phyloP scores from a whole-genome alignment of 2,113 vertebrate genomes.

The Phaethon lepturus region DNA sequence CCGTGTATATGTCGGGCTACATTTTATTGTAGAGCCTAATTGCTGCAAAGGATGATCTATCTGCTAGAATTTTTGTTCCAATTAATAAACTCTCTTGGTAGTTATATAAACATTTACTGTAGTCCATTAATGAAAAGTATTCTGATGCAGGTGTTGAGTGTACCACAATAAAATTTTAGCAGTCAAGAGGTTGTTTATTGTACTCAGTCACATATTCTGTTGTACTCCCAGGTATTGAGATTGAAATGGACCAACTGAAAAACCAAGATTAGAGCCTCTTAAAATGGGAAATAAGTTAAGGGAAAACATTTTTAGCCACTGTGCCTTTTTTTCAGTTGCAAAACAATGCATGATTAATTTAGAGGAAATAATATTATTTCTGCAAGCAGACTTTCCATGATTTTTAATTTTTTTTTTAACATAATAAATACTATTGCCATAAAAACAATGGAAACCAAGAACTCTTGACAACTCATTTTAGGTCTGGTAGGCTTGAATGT shows the following conservation, averaged over 20 bases:
- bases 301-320: neutral
- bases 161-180: conserved; percentile 29
- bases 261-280: neutral
- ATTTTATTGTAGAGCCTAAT: conserved; percentile 31
- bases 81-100: conserved; percentile 41
- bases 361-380: neutral
- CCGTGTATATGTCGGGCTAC: neutral
- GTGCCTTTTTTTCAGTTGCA: neutral
- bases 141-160: conserved; percentile 49
- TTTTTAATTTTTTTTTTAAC: neutral
- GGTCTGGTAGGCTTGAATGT: conserved; percentile 38
- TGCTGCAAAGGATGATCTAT: conserved; percentile 41
- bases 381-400: neutral
- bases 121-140: conserved; percentile 34
- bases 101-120: conserved; percentile 56
- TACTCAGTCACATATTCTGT: neutral
- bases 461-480: conserved; percentile 60
- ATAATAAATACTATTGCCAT: conserved; percentile 50
- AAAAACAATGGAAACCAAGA: conserved; percentile 50
- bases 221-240: neutral
- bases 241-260: neutral
- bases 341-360: conserved; percentile 1
- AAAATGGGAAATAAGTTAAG: conserved; percentile 12
- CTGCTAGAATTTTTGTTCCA: conserved; percentile 31
- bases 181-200: conserved; percentile 31